A percentile compares a stretch with the other conserved stretches of the same genome.
Conservation (phyloP, 1,140 invertebrate species). For the Aleiodes sp. region DNA sequence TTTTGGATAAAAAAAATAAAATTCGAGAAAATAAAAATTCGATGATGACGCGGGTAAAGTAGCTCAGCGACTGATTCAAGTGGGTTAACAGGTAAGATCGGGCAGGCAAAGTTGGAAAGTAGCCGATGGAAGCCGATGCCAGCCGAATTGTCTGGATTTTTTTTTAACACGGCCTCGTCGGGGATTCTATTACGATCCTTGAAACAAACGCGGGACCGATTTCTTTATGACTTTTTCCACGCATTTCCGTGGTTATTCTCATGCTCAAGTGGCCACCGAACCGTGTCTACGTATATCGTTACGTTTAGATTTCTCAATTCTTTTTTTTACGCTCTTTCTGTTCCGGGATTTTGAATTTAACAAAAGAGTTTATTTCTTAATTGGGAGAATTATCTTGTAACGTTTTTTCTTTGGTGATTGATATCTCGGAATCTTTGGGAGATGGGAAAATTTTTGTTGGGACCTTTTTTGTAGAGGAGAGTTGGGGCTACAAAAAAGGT, state of each 20-base stretch:
- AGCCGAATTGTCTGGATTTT: background rate
- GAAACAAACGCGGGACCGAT: background rate
- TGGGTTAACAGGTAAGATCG: conserved; percentile 62
- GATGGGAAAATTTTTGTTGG: too few species aligned
- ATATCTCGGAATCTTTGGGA: too few species aligned
- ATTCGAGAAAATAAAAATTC: background rate
- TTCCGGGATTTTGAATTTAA: too few species aligned
- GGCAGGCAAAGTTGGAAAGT: conserved; percentile 51
- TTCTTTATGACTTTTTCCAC: background rate
- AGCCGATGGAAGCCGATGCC: conserved; percentile 42
- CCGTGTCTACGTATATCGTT: background rate
- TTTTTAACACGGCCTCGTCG: background rate
- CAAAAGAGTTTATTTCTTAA: too few species aligned
- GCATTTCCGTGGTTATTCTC: background rate
- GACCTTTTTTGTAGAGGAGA: too few species aligned
- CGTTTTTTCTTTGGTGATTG: too few species aligned
- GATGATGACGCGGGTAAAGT: conserved; percentile 37
- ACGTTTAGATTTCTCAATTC: too few species aligned
- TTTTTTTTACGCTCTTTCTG: too few species aligned
- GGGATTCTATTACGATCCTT: background rate
- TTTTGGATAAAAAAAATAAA: too few species aligned
- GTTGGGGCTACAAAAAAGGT: too few species aligned
- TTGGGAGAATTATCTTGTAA: too few species aligned
- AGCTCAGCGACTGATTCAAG: conserved; percentile 58
- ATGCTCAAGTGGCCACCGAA: background rate